phyloP scores from a whole-genome alignment of 2,113 vertebrate species.

The Prinia subflava region DNA sequence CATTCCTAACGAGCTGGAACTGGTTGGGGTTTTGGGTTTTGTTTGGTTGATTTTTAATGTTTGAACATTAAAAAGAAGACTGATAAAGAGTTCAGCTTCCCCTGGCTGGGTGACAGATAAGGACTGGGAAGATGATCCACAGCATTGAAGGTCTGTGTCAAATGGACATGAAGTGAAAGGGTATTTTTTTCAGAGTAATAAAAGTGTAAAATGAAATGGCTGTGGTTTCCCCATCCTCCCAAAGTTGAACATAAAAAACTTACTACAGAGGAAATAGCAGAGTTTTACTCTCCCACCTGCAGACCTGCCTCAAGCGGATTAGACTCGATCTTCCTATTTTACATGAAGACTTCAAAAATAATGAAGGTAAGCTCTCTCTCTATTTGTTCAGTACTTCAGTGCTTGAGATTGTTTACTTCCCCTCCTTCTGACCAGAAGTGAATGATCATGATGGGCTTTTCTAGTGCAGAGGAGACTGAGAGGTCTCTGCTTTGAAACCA shows the following conservation, averaged over 20 bases:
- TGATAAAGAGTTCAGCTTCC: background rate
- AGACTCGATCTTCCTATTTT: constrained; percentile 90
- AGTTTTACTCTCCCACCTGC: background rate
- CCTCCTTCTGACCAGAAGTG: background rate
- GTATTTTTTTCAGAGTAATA: background rate
- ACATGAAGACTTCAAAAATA: constrained; percentile 82
- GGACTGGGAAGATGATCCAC: background rate
- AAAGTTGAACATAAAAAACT: background rate
- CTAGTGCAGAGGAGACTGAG: background rate
- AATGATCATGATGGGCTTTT: background rate
- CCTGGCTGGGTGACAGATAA: background rate
- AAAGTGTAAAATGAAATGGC: background rate
- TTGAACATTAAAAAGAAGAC: background rate
- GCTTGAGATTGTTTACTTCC: background rate
- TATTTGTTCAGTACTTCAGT: background rate
- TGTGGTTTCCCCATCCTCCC: background rate
- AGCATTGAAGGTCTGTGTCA: background rate
- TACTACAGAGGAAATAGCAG: background rate
- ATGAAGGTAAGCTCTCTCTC: constrained; percentile 59
- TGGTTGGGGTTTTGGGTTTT: background rate
- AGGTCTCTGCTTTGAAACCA: background rate
- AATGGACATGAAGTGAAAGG: background rate
- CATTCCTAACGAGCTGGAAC: background rate
- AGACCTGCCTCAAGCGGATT: constrained; percentile 96
- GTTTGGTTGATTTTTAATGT: background rate